Base-by-base conservation (phyloP, 2,113 vertebrate genomes). In the Festucalex cinctus region DNA sequence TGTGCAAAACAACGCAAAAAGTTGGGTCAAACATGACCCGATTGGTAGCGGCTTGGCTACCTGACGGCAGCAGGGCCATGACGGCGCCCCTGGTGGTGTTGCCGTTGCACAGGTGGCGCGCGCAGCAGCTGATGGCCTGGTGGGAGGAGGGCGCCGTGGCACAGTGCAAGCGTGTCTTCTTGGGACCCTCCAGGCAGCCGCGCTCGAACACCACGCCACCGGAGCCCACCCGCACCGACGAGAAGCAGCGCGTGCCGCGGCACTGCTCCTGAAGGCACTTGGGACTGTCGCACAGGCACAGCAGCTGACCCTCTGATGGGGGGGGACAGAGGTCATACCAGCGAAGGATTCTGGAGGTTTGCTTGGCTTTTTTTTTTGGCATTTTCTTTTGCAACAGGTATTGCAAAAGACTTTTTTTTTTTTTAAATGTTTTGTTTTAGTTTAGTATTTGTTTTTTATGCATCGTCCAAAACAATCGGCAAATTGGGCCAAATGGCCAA, bases 111-210 rank as follows among this genome's bases (percentile, higher is more conserved):
- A 89, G 88, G 73, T 88, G 67, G 51, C 79, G 69, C 5, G 87
- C 77, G 53, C 92, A 93, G 87, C 92, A 93, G 65, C 74, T 71
- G 37, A 93, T 84, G 68, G 83, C 88, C 6, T 88, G 85, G 58
- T 79, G 84, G 74, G 66, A 66, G 8, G 89, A 88, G 0, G 86
- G 85, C 10, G 88, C 54, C 0, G 84, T 85, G 65, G 70, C 88
- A 83, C 92, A 93, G 44, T 79, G 90, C 71, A 93, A 46, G 6
- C 17, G 69, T 64, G 80, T 83, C 64, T 91, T 87, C 39, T 92
- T 77, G 0, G 1, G 9, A 1, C 82, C 88, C 1, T 79, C 37
- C 43, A 93, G 76, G 65, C 92, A 93, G 77, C 92, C 91, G 0
- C 85, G 89, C 32, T 84, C 83, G 32, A 93, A 87, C 43, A 68